phyloP scores from a whole-genome alignment of 2,113 vertebrate genomes.

The Melierax canorus region DNA sequence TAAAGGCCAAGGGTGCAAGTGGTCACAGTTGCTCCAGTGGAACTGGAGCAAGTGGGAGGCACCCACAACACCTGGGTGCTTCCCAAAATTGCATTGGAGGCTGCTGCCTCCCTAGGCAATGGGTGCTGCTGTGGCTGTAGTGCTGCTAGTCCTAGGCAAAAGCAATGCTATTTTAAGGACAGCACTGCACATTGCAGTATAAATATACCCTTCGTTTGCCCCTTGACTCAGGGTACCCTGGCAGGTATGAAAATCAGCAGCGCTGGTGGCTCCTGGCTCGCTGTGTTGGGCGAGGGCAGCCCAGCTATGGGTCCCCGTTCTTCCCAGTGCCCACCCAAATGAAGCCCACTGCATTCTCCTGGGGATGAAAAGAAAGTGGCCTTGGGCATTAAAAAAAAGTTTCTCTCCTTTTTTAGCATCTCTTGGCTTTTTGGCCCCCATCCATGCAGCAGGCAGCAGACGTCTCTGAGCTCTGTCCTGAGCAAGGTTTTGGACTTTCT shows the following conservation, averaged over 20 bases:
- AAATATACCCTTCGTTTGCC: neutral
- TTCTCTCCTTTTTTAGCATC: neutral
- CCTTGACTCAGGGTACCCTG: neutral
- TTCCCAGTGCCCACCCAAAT: rapidly evolving
- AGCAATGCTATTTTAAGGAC: neutral
- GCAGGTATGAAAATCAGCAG: neutral
- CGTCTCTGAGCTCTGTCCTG: neutral
- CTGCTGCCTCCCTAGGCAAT: neutral
- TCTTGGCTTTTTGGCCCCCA: neutral
- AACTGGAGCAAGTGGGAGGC: neutral
- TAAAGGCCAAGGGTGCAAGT: neutral
- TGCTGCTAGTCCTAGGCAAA: neutral
- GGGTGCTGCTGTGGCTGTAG: neutral
- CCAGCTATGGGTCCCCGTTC: rapidly evolving
- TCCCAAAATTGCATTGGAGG: neutral
- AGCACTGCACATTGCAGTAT: neutral
- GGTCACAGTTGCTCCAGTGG: neutral
- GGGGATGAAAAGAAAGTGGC: neutral
- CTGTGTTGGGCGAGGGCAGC: rapidly evolving
- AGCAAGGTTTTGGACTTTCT: neutral
- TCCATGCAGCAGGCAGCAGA: neutral
- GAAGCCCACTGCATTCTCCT: neutral
- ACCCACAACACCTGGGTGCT: neutral
- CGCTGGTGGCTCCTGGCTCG: rapidly evolving
- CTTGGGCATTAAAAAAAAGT: neutral